A percentile compares a stretch with the other conserved stretches of the same genome.
Evolutionary conservation across 1,140 invertebrate species (phyloP).

Genomic region (Caenorhabditis inopinata): DNA sequence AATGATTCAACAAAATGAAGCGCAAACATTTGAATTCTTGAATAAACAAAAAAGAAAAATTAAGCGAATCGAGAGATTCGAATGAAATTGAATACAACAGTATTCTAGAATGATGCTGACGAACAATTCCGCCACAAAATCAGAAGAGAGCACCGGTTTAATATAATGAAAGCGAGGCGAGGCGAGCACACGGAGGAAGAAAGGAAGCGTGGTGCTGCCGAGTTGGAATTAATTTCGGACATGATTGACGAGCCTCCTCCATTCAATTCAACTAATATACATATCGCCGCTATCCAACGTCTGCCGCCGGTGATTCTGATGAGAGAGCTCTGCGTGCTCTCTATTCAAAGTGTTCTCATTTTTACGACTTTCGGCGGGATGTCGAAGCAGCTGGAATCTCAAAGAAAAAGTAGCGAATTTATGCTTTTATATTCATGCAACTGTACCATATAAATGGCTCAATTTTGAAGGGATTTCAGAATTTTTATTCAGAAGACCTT

Average conservation of each 20-base stretch:
- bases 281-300: too few relatives aligned
- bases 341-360: neutral
- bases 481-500: too few relatives aligned
- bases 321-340: neutral
- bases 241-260: slow-evolving; percentile 19
- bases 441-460: too few relatives aligned
- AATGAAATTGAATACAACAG: neutral
- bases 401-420: neutral
- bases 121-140: too few relatives aligned
- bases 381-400: slow-evolving; percentile 14
- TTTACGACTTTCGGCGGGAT: slow-evolving; percentile 19
- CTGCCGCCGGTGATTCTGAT: neutral
- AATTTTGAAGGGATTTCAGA: too few relatives aligned
- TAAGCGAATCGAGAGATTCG: neutral
- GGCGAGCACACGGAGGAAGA: too few relatives aligned
- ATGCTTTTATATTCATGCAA: neutral
- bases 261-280: slow-evolving; percentile 14
- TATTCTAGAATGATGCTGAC: too few relatives aligned
- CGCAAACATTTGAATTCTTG: neutral
- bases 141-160: too few relatives aligned
- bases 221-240: slow-evolving; percentile 25
- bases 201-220: neutral
- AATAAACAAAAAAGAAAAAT: slow-evolving; percentile 5
- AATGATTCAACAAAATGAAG: neutral
- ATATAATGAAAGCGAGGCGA: too few relatives aligned